Evolutionary conservation across 92 coral and sea anemone genomes (phyloP).

Genomic region (Muricea muricata): DNA sequence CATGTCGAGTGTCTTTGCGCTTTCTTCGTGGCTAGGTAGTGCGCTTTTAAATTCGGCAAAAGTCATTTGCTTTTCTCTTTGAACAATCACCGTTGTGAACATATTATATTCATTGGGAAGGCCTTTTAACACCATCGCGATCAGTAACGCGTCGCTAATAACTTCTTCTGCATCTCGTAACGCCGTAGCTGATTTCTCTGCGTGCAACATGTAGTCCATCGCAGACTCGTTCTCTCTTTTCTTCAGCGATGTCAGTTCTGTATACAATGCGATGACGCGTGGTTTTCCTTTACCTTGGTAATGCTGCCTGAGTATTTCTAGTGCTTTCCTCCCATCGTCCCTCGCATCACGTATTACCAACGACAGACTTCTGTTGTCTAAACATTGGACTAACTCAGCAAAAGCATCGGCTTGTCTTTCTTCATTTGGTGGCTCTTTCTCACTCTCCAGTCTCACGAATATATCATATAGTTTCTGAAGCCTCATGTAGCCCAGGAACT

Average conservation of each 20-base stretch:
- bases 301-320: conserved; percentile 48
- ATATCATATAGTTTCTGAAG: conserved; percentile 57
- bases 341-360: conserved; percentile 55
- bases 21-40: conserved; percentile 42
- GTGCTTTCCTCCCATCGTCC: conserved; percentile 52
- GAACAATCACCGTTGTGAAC: conserved; percentile 49
- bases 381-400: conserved; percentile 65
- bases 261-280: conserved; percentile 57
- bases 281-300: conserved; percentile 62
- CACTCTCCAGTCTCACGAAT: conserved; percentile 25
- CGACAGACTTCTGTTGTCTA: conserved; percentile 59
- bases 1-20: not conserved
- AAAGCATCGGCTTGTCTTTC: conserved; percentile 49
- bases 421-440: conserved; percentile 26
- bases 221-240: conserved; percentile 38
- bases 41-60: conserved; percentile 55
- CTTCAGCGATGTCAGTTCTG: conserved; percentile 57
- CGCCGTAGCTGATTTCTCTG: conserved; percentile 59
- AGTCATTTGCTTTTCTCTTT: conserved; percentile 38
- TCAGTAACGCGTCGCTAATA: conserved; percentile 44
- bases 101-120: conserved; percentile 48
- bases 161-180: conserved; percentile 42
- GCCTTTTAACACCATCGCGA: conserved; percentile 59
- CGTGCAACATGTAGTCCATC: conserved; percentile 55
- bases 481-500: conserved; percentile 60